Conservation (phyloP, 2,888 invertebrate species). For the Seira musarum region DNA sequence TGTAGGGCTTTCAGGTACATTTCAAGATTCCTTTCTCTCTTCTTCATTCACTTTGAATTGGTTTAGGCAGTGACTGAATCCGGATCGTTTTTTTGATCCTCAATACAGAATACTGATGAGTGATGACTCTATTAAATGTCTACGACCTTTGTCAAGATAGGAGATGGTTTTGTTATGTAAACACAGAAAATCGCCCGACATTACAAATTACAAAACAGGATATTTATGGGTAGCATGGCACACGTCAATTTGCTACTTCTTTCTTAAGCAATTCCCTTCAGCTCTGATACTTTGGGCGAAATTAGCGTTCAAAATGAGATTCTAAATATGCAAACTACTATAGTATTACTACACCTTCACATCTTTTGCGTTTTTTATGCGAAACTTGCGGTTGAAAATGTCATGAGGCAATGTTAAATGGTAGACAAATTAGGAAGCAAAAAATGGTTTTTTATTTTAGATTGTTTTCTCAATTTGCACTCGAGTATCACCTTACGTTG, state of each 20-base stretch:
- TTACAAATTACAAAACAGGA: conserved; percentile 26
- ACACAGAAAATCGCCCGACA: conserved; percentile 23
- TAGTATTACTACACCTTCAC: conserved; percentile 12
- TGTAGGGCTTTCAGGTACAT: not conserved
- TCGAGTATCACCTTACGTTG: not conserved
- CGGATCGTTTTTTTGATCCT: not conserved
- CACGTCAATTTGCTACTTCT: not conserved
- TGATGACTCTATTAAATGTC: not conserved
- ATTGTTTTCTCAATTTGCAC: not conserved
- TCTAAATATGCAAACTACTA: conserved; percentile 9
- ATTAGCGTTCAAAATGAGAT: conserved; percentile 12
- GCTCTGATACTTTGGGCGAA: conserved; percentile 1
- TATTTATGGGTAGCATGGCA: conserved; percentile 19
- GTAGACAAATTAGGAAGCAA: conserved; percentile 12
- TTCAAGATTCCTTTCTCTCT: not conserved
- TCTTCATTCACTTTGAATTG: too few species aligned
- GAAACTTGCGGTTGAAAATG: conserved; percentile 16
- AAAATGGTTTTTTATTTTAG: conserved; percentile 11
- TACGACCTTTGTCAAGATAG: conserved; percentile 10
- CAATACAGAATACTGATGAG: not conserved
- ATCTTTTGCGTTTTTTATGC: conserved; percentile 7
- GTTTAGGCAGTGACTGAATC: not conserved
- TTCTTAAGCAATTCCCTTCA: not conserved
- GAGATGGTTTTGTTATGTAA: conserved; percentile 4
- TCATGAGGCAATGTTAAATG: conserved; percentile 20